phyloP scores from a whole-genome alignment of 2,888 invertebrate species.

The Limnephilus marmoratus region DNA sequence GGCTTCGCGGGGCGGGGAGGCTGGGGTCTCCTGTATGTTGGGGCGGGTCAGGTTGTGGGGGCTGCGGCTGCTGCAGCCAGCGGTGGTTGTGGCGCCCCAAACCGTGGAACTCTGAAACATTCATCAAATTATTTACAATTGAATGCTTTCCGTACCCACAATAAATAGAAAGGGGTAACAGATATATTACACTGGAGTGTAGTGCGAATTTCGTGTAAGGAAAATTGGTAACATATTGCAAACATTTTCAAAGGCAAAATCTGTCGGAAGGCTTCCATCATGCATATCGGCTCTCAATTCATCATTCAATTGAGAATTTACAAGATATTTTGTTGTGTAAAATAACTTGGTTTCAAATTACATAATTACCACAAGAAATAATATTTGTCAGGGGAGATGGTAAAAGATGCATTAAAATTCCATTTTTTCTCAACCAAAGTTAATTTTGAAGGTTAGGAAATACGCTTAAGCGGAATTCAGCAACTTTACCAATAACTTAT shows the following conservation, averaged over 20 bases:
- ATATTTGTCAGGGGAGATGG: no score
- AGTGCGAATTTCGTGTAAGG: background rate
- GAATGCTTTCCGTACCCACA: background rate
- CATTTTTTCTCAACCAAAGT: no score
- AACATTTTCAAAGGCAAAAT: background rate
- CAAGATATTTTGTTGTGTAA: no score
- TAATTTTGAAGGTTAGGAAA: no score
- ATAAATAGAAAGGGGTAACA: background rate
- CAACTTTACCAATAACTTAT: no score
- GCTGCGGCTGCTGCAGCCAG: background rate
- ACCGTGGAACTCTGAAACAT: slow-evolving; percentile 58
- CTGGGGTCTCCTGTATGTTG: slow-evolving; percentile 69
- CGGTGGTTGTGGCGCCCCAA: slow-evolving; percentile 53
- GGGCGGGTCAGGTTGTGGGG: slow-evolving; percentile 72
- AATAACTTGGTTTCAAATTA: no score
- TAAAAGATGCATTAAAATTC: no score
- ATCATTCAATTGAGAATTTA: no score
- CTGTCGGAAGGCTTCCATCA: no score
- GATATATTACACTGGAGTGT: background rate
- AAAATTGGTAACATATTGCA: background rate
- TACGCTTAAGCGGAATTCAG: no score
- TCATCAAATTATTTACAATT: background rate
- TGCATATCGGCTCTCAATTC: no score
- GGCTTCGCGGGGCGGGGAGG: slow-evolving; percentile 66
- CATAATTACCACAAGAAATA: no score